Conservation (phyloP, 2,888 invertebrate species). For the Galeopsomyia nigrocyanea region DNA sequence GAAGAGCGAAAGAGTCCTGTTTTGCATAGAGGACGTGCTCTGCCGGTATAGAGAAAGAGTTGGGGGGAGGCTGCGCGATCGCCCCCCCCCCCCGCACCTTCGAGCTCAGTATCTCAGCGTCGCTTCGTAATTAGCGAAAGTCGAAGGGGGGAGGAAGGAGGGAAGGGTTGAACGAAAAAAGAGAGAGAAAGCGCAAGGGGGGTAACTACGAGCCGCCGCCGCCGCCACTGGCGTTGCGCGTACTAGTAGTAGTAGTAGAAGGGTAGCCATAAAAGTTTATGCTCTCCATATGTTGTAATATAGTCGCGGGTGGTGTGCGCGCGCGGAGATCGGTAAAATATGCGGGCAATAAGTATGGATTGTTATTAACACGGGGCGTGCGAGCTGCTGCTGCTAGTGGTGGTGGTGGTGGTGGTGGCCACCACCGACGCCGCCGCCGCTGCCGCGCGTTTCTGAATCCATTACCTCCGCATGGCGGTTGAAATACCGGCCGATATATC, state of each 20-base stretch:
- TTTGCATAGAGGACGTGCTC: background rate
- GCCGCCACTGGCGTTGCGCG: no score
- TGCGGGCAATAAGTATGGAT: conserved; percentile 70
- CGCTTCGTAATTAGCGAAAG: conserved; percentile 61
- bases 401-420: conserved; percentile 56
- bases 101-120: conserved; percentile 37
- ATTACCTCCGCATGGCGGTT: conserved; percentile 70
- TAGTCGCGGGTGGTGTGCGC: conserved; percentile 60
- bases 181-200: conserved; percentile 51
- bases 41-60: no score
- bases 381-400: conserved; percentile 40
- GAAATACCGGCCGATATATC: conserved; percentile 69
- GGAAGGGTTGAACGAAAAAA: conserved; percentile 53
- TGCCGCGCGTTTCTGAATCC: conserved; percentile 67
- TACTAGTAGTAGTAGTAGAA: conserved; percentile 56
- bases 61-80: background rate
- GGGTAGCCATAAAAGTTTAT: conserved; percentile 70
- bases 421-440: conserved; percentile 50
- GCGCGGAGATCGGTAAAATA: conserved; percentile 69
- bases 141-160: conserved; percentile 51
- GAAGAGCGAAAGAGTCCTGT: conserved; percentile 6
- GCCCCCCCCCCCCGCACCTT: conserved; percentile 15
- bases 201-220: conserved; percentile 44
- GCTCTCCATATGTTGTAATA: conserved; percentile 70
- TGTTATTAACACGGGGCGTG: conserved; percentile 69